phyloP scores from a whole-genome alignment of 2,797 vertebrate species.

The Chiropotes sagulatus region DNA sequence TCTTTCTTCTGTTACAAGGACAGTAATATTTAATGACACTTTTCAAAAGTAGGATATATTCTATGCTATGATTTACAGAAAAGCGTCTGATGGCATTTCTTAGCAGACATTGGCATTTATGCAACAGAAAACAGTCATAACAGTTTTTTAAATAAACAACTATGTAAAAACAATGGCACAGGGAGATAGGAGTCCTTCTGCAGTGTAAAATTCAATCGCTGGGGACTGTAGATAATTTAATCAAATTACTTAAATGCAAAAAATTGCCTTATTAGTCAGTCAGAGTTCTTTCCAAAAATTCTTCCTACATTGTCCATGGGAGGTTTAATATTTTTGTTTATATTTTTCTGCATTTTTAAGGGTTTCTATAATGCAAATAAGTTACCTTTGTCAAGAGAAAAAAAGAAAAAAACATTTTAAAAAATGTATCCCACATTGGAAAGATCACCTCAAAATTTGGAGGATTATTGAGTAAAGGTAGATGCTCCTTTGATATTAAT shows the following conservation, averaged over 20 bases:
- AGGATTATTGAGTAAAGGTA: not conserved
- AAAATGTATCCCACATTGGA: not conserved
- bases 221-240: slow-evolving; percentile 1
- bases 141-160: slow-evolving; percentile 49
- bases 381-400: slow-evolving; percentile 12
- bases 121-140: slow-evolving; percentile 31
- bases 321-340: not conserved
- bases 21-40: slow-evolving; percentile 24
- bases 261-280: not conserved
- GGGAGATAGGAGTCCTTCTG: slow-evolving; percentile 30
- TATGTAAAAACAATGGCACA: slow-evolving; percentile 30
- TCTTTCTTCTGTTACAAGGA: not conserved
- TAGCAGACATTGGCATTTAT: slow-evolving; percentile 50
- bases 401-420: not conserved
- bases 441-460: not conserved
- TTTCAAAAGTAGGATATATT: slow-evolving; percentile 25
- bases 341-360: slow-evolving; percentile 38
- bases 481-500: not conserved
- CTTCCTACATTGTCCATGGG: not conserved
- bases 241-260: slow-evolving; percentile 22
- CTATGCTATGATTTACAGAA: slow-evolving; percentile 32
- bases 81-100: slow-evolving; percentile 34
- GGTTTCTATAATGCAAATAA: not conserved
- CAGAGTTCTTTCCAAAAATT: slow-evolving; percentile 2
- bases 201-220: not conserved